A percentile compares a stretch with the other conserved stretches of the same genome.
These are phyloP conservation scores for Albula glossodonta DNA, from an alignment of 2,113 vertebrate genomes.

Conservation along the genomic window DNA sequence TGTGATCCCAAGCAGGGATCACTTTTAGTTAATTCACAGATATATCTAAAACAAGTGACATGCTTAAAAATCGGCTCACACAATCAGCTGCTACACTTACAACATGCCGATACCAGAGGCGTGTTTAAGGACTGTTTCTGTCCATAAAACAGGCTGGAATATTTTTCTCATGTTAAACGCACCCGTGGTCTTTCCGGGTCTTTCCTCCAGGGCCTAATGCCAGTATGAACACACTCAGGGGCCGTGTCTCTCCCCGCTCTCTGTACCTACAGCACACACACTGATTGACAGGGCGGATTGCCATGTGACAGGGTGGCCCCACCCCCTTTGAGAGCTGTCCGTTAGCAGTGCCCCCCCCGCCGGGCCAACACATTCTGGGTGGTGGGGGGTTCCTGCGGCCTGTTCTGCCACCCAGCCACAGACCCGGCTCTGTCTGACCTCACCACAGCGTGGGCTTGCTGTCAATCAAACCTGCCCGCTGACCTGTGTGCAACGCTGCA, in stretches of 20 bases:
- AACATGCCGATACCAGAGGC: too few species aligned
- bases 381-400: constrained; percentile 29
- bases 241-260: not conserved
- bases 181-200: too few species aligned
- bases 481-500: not conserved
- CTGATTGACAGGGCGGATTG: not conserved
- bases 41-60: too few species aligned
- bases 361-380: constrained; percentile 32
- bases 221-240: not conserved
- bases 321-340: constrained; percentile 56
- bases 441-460: not conserved
- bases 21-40: too few species aligned
- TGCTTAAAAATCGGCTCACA: too few species aligned
- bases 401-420: not conserved
- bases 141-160: too few species aligned
- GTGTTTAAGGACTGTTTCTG: too few species aligned
- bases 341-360: constrained; percentile 54
- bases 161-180: too few species aligned
- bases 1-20: too few species aligned
- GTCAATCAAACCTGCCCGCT: not conserved
- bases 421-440: not conserved
- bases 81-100: too few species aligned
- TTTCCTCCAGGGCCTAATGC: too few species aligned
- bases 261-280: not conserved
- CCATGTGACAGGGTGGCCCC: not conserved